A percentile compares a stretch with the other conserved stretches of the same genome.
Evolutionary conservation across 1,140 invertebrate species (phyloP).

Genomic region (Proctacanthus coquilletti): DNA sequence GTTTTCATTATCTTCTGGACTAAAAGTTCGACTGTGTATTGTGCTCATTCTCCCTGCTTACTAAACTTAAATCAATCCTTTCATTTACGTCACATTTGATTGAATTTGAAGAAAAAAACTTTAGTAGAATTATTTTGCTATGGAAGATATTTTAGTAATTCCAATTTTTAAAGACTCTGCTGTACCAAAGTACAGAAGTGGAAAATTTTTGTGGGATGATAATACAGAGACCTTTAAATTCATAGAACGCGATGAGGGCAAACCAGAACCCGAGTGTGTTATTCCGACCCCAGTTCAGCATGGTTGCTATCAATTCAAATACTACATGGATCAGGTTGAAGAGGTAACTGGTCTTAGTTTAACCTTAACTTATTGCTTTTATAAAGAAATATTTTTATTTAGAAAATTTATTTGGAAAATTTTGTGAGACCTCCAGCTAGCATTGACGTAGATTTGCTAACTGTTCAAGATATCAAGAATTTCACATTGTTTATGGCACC

Average conservation of each 20-base stretch:
- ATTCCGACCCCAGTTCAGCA: slow-evolving; percentile 7
- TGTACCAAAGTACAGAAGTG: slow-evolving; percentile 17
- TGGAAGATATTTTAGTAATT: too few relatives aligned
- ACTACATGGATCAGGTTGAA: slow-evolving; percentile 18
- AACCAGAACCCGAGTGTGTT: slow-evolving; percentile 13
- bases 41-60: too few relatives aligned
- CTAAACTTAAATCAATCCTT: too few relatives aligned
- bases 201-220: slow-evolving; percentile 20
- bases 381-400: not conserved
- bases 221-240: slow-evolving; percentile 14
- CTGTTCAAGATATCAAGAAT: slow-evolving; percentile 20
- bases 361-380: not conserved
- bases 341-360: slow-evolving; percentile 8
- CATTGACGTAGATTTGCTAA: slow-evolving; percentile 17
- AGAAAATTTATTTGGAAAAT: slow-evolving; percentile 16
- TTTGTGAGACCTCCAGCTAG: slow-evolving; percentile 10
- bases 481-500: slow-evolving; percentile 22
- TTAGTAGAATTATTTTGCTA: too few relatives aligned
- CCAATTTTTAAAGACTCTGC: slow-evolving; percentile 13
- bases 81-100: too few relatives aligned
- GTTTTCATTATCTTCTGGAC: too few relatives aligned
- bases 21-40: too few relatives aligned
- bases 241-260: slow-evolving; percentile 9
- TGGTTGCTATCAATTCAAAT: slow-evolving; percentile 15
- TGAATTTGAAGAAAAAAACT: too few relatives aligned